These are phyloP conservation scores for Arothron firmamentum DNA, from an alignment of 2,113 vertebrate genomes.

Conservation along the genomic window DNA sequence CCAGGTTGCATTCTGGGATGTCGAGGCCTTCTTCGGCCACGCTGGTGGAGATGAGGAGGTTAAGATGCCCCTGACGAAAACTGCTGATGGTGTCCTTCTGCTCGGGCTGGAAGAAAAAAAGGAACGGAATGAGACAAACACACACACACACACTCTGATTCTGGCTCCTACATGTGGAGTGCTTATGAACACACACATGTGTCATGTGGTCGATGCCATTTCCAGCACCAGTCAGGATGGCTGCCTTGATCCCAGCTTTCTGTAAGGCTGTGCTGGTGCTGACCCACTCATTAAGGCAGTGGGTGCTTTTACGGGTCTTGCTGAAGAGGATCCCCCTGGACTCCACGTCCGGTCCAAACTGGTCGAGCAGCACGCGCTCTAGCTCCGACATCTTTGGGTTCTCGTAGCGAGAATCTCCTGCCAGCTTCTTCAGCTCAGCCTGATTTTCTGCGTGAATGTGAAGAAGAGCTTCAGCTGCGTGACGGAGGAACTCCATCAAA, in stretches of 20 bases:
- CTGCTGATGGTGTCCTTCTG: conserved; percentile 78
- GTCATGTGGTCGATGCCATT: conserved; percentile 83
- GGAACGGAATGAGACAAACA: not conserved
- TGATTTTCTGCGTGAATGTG: conserved; percentile 77
- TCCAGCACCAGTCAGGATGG: conserved; percentile 77
- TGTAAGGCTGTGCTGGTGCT: conserved; percentile 51
- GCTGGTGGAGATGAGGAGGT: conserved; percentile 90
- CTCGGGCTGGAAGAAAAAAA: conserved; percentile 53
- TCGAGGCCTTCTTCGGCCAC: conserved; percentile 92
- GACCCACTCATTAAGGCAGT: conserved; percentile 82
- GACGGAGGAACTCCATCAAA: not conserved
- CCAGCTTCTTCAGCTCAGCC: conserved; percentile 50
- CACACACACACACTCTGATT: not conserved
- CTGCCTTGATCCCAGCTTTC: conserved; percentile 65
- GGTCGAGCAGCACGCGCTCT: conserved; percentile 73
- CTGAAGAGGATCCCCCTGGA: conserved; percentile 84
- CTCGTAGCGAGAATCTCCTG: conserved; percentile 52
- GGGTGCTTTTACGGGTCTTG: conserved; percentile 79
- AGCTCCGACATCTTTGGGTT: conserved; percentile 84
- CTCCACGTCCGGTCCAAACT: conserved; percentile 55
- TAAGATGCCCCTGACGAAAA: conserved; percentile 78
- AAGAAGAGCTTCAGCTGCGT: not conserved
- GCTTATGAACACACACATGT: conserved; percentile 77
- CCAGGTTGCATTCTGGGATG: conserved; percentile 84
- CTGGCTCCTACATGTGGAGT: not conserved